These are phyloP conservation scores for Torymus auratus DNA, from an alignment of 2,888 invertebrate genomes.

Conservation along the genomic window DNA sequence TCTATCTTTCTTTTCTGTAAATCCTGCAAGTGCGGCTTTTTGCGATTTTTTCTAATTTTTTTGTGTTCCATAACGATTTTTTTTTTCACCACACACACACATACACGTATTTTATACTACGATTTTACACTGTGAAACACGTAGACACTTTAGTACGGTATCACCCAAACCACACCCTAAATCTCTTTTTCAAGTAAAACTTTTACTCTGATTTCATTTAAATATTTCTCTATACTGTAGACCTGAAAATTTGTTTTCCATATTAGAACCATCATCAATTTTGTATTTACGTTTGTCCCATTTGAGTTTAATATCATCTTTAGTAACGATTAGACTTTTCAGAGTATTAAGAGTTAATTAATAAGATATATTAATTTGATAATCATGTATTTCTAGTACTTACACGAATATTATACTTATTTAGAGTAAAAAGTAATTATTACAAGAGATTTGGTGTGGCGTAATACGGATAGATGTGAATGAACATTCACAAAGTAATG, in stretches of 20 bases:
- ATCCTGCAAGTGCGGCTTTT: conserved; percentile 57
- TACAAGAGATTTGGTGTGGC: conserved; percentile 29
- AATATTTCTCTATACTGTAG: too few species aligned
- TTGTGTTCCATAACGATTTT: conserved; percentile 13
- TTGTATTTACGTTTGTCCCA: too few species aligned
- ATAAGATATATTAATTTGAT: too few species aligned
- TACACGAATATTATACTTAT: too few species aligned
- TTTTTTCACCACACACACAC: conserved; percentile 21
- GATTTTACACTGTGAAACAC: not conserved
- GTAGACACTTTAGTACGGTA: not conserved
- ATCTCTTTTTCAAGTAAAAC: not conserved
- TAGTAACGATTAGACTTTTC: too few species aligned
- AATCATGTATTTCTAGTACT: too few species aligned
- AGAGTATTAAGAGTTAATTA: too few species aligned
- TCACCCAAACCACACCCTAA: not conserved
- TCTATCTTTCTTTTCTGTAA: conserved; percentile 73
- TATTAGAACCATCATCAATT: too few species aligned
- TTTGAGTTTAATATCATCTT: too few species aligned
- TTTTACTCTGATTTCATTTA: too few species aligned
- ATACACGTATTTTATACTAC: too few species aligned
- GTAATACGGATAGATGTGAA: conserved; percentile 7
- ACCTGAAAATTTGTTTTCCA: too few species aligned
- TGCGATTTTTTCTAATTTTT: conserved; percentile 51
- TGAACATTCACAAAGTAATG: conserved; percentile 10
- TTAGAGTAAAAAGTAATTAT: not conserved